A percentile compares a stretch with the other conserved stretches of the same genome.
phyloP scores from a whole-genome alignment of 2,888 invertebrate genomes.

The Catocala fraxini region DNA sequence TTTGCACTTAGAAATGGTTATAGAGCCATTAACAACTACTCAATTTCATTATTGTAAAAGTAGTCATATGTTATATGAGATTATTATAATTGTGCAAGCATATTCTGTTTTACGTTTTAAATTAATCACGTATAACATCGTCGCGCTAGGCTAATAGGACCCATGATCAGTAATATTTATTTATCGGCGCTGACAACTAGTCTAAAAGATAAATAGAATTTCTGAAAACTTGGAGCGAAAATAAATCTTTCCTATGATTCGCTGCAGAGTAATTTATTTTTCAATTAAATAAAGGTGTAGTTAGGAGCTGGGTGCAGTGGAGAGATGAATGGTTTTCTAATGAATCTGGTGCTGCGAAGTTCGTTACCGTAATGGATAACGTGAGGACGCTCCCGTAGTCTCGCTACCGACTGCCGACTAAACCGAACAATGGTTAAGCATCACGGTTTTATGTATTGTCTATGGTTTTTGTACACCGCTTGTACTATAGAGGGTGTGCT shows the following conservation, averaged over 20 bases:
- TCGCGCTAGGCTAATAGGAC: not conserved
- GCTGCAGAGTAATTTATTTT: conserved; percentile 39
- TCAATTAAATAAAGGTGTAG: conserved; percentile 44
- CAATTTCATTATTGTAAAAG: no score
- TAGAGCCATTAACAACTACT: no score
- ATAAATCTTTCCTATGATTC: conserved; percentile 19
- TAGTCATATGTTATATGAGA: no score
- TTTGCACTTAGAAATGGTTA: no score
- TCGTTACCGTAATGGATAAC: conserved; percentile 76
- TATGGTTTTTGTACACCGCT: not conserved
- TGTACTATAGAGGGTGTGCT: not conserved
- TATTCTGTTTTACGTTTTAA: not conserved
- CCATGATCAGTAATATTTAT: conserved; percentile 11
- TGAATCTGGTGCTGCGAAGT: conserved; percentile 75
- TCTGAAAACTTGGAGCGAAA: not conserved
- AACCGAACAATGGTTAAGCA: conserved; percentile 17
- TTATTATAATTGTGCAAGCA: no score
- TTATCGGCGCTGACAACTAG: not conserved
- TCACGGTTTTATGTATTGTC: conserved; percentile 15
- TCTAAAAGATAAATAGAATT: conserved; percentile 4
- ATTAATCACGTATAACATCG: not conserved
- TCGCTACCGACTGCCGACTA: not conserved
- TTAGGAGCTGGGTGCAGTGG: conserved; percentile 22
- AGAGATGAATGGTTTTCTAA: conserved; percentile 79
- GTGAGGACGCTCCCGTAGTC: conserved; percentile 31